These are phyloP conservation scores for Megalopta genalis DNA, from an alignment of 1,140 invertebrate genomes.

Conservation along the genomic window DNA sequence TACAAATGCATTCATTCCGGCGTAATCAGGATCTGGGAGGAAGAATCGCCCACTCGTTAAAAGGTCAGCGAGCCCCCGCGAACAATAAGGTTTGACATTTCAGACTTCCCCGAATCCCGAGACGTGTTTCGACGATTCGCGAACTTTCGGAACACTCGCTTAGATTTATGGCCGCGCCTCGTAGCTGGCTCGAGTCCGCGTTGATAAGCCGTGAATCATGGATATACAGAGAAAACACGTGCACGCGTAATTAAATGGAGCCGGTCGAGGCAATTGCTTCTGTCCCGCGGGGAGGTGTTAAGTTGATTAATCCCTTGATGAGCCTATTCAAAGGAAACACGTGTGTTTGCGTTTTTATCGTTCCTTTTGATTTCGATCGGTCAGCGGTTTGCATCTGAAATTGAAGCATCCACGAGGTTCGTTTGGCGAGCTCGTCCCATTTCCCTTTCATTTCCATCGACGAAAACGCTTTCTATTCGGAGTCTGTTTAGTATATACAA, in stretches of 20 bases:
- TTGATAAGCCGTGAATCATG: not conserved
- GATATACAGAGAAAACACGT: not conserved
- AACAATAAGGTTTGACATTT: conserved; percentile 45
- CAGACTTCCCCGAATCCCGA: not conserved
- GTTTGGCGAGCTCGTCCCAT: not conserved
- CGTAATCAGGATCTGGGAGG: not conserved
- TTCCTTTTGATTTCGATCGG: not conserved
- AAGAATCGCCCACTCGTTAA: conserved; percentile 14
- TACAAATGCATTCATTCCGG: not conserved
- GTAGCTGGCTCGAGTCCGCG: not conserved
- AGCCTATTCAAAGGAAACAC: not conserved
- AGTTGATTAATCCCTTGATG: not conserved
- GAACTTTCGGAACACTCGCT: not conserved
- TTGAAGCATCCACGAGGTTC: not conserved
- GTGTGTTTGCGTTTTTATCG: not conserved
- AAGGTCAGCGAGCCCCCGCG: conserved; percentile 46
- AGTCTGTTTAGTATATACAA: conserved; percentile 18
- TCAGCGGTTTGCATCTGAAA: not conserved
- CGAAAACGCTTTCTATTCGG: conserved; percentile 23
- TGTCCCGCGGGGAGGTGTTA: not conserved
- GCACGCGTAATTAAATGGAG: conserved; percentile 35
- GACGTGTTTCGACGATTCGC: not conserved
- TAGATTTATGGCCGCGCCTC: not conserved
- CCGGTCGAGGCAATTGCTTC: conserved; percentile 38
- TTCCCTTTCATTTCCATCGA: not conserved